Evolutionary conservation across 2,797 vertebrate genomes (phyloP), one percentile per base, ranked within the genome.

Genomic region (Helostoma temminkii): DNA sequence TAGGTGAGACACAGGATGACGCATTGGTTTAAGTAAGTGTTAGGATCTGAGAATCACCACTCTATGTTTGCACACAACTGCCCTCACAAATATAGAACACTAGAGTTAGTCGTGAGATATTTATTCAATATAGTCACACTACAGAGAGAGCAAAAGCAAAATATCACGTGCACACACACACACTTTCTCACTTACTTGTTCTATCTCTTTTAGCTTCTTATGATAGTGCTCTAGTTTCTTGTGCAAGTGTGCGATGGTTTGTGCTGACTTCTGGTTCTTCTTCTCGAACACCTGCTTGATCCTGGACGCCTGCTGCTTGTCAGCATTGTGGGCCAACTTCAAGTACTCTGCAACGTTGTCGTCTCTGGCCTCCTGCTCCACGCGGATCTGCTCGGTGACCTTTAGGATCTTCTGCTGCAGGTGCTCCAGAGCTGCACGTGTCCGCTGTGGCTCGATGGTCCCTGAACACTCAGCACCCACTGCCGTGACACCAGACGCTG

Each of bases 241-340:
- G 94, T 99, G 97, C 87, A 99, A 92, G 87, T 99, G 97, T 1
- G 97, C 95, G 1, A 99, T 99, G 80, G 96, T 98, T 93, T 99
- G 97, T 0, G 98, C 97, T 0, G 98, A 99, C 68, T 98, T 99
- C 92, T 99, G 98, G 88, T 99, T 99, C 93, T 99, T 99, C 93
- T 99, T 99, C 93, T 99, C 98, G 0, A 99, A 99, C 62, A 99
- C 98, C 89, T 99, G 97, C 88, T 98, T 99, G 94, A 99, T 99
- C 76, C 98, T 95, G 0, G 96, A 95, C 0, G 95, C 97, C 89
- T 99, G 98, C 91, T 98, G 98, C 83, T 95, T 96, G 94, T 99
- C 98, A 0, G 97, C 98, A 15, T 98, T 98, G 93, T 98, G 97
- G 71, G 97, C 97, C 79, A 99, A 87, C 89, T 98, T 98, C 82